These are phyloP conservation scores for Elachura formosa DNA, from an alignment of 2,113 vertebrate species.

Conservation along the genomic window DNA sequence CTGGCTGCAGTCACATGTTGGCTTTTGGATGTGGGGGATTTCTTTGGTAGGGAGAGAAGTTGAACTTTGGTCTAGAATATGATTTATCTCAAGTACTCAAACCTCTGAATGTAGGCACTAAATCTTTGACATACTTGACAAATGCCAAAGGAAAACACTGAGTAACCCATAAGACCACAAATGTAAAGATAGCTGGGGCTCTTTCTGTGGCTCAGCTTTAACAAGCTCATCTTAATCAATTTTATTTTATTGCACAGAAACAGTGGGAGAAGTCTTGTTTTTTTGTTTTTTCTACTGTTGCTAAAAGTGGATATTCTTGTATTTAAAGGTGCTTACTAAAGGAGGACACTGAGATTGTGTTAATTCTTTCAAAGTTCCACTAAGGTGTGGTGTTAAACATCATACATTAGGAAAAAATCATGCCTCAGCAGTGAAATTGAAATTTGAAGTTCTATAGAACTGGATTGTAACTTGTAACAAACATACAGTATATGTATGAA, in stretches of 20 bases:
- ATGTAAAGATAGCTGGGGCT: neutral
- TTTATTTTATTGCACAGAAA: neutral
- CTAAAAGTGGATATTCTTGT: neutral
- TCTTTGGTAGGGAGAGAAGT: neutral
- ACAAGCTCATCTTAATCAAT: neutral
- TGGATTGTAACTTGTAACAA: neutral
- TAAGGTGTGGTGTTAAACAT: neutral
- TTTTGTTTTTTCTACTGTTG: neutral
- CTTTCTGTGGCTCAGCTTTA: neutral
- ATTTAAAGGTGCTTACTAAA: neutral
- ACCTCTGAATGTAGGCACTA: neutral
- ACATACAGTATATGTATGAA: neutral
- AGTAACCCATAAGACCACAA: neutral
- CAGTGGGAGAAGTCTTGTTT: neutral
- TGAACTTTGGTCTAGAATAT: neutral
- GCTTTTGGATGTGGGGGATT: accelerated
- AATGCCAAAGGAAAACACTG: neutral
- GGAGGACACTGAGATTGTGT: neutral
- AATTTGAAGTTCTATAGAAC: neutral
- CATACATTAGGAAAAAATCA: neutral
- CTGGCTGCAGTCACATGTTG: neutral
- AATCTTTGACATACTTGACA: neutral
- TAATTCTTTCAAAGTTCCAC: neutral
- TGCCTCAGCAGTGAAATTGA: neutral
- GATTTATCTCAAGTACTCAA: neutral